These are phyloP conservation scores for Deilephila porcellus DNA, from an alignment of 2,888 invertebrate genomes.

Conservation along the genomic window DNA sequence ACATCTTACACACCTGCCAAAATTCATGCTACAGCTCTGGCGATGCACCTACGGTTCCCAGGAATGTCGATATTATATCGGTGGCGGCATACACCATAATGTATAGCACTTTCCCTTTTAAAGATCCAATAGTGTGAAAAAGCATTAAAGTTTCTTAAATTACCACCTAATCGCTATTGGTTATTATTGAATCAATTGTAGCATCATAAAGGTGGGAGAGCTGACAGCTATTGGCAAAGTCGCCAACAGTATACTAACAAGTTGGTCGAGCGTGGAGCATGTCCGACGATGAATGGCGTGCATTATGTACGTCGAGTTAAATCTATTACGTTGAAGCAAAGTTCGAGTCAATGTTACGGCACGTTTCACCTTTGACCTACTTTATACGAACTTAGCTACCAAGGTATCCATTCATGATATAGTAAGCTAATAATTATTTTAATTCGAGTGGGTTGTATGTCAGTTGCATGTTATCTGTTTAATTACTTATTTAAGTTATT, in stretches of 20 bases:
- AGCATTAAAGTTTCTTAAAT: background rate
- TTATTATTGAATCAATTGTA: background rate
- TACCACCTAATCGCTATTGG: too few species aligned
- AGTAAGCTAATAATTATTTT: constrained; percentile 32
- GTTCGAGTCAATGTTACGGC: constrained; percentile 49
- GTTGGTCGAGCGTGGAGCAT: background rate
- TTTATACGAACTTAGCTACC: constrained; percentile 34
- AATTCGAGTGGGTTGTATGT: constrained; percentile 28
- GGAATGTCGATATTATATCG: too few species aligned
- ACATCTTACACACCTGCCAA: too few species aligned
- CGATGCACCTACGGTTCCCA: too few species aligned
- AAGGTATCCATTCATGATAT: constrained; percentile 30
- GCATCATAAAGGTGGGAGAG: background rate
- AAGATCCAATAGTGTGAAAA: background rate
- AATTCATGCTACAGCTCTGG: too few species aligned
- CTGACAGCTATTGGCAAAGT: background rate
- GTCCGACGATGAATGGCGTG: constrained; percentile 7
- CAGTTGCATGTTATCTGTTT: constrained; percentile 28
- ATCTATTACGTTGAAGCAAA: constrained; percentile 27
- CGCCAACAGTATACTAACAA: background rate
- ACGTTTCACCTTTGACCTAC: constrained; percentile 53
- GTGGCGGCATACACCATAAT: too few species aligned
- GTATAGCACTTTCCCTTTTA: too few species aligned
- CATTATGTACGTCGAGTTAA: constrained; percentile 22
- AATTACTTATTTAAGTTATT: constrained; percentile 29